These are phyloP conservation scores for Rafetus swinhoei DNA, from an alignment of 2,113 vertebrate species.

Conservation along the genomic window DNA sequence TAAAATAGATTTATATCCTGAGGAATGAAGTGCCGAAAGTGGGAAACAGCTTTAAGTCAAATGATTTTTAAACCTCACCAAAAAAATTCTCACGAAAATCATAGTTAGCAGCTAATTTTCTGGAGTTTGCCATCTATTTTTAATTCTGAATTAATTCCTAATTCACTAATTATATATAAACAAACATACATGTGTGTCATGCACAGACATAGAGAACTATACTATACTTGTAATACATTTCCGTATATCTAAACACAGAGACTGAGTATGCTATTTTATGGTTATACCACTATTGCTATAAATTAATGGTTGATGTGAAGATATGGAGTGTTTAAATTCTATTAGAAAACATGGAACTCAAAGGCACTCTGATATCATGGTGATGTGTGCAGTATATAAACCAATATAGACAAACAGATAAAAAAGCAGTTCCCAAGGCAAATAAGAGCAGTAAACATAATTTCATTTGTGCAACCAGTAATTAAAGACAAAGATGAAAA, in stretches of 20 bases:
- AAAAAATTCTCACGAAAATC: conserved; percentile 67
- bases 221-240: conserved; percentile 48
- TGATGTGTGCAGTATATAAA: conserved; percentile 58
- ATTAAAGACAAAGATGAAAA: conserved; percentile 62
- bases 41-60: conserved; percentile 73
- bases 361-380: conserved; percentile 22
- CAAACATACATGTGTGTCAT: conserved; percentile 34
- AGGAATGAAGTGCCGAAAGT: conserved; percentile 73
- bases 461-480: conserved; percentile 62
- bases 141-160: neutral
- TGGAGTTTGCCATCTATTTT: conserved; percentile 48
- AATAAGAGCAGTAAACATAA: conserved; percentile 49
- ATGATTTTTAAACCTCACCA: conserved; percentile 71
- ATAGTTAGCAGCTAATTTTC: conserved; percentile 49
- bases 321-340: conserved; percentile 51
- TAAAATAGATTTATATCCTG: conserved; percentile 81
- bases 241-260: conserved; percentile 42
- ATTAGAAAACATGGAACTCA: conserved; percentile 38
- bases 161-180: conserved; percentile 12
- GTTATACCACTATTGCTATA: conserved; percentile 41
- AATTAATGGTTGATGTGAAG: conserved; percentile 57
- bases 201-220: neutral
- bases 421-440: conserved; percentile 50
- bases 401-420: conserved; percentile 43
- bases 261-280: neutral